Conservation (phyloP, 1,140 invertebrate genomes). For the Sycophila sp. region DNA sequence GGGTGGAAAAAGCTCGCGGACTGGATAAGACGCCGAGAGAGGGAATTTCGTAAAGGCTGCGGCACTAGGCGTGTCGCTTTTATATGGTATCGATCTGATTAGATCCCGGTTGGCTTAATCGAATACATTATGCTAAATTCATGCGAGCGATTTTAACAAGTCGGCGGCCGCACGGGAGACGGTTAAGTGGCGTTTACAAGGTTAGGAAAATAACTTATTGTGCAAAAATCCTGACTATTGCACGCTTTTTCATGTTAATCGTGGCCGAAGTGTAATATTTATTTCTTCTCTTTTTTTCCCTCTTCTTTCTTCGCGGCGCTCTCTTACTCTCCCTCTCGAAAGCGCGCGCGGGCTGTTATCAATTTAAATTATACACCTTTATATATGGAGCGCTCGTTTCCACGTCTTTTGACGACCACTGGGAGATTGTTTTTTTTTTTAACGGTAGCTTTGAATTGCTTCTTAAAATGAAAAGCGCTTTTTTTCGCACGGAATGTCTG, state of each 20-base stretch:
- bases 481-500: too few relatives aligned
- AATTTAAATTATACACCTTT: too few relatives aligned
- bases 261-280: not conserved
- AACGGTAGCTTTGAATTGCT: too few relatives aligned
- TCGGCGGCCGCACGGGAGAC: not conserved
- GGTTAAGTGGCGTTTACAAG: not conserved
- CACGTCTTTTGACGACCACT: too few relatives aligned
- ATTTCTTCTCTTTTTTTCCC: not conserved
- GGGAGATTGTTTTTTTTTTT: too few relatives aligned
- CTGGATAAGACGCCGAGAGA: not conserved
- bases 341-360: not conserved
- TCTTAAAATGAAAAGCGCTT: too few relatives aligned
- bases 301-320: not conserved
- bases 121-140: conserved; percentile 18
- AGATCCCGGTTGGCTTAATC: conserved; percentile 13
- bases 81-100: conserved; percentile 26
- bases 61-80: conserved; percentile 1
- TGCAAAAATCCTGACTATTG: conserved; percentile 21
- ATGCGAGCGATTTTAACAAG: conserved; percentile 30
- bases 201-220: conserved; percentile 21
- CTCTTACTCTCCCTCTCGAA: not conserved
- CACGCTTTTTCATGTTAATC: not conserved
- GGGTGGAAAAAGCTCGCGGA: not conserved
- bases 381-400: too few relatives aligned
- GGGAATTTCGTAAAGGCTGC: conserved; percentile 33